Percentiles rank a stretch among this genome's conserved stretches.
Evolutionary conservation across 1,140 invertebrate species (phyloP).

Genomic region (Antheraea pernyi): DNA sequence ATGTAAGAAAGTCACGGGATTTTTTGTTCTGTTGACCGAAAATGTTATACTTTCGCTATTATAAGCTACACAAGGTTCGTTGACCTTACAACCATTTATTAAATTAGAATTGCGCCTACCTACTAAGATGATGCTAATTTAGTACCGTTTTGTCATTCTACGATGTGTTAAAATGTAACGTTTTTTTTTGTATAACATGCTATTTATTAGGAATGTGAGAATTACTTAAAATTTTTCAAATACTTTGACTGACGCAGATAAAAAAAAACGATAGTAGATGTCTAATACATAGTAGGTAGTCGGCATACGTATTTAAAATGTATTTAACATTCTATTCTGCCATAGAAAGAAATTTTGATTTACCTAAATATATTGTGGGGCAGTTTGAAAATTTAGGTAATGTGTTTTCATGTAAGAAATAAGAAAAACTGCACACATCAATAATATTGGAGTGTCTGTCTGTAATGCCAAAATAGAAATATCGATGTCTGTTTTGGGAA

Average conservation of each 20-base stretch:
- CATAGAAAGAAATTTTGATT: too few relatives aligned
- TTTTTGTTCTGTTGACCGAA: conserved; percentile 1
- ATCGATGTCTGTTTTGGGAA: too few relatives aligned
- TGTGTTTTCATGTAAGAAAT: too few relatives aligned
- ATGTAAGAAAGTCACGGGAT: background rate
- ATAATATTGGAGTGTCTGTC: too few relatives aligned
- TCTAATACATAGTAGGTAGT: too few relatives aligned
- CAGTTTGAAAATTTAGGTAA: too few relatives aligned
- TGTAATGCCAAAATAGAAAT: too few relatives aligned
- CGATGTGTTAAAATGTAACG: conserved; percentile 23
- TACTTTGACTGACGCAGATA: background rate
- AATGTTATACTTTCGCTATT: background rate
- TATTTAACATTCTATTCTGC: too few relatives aligned
- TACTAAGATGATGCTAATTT: conserved; percentile 33
- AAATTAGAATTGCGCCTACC: conserved; percentile 13
- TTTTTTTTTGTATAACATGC: conserved; percentile 3
- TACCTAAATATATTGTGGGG: too few relatives aligned
- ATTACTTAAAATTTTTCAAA: background rate
- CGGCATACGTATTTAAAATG: too few relatives aligned
- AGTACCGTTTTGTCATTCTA: conserved; percentile 40
- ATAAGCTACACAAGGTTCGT: conserved; percentile 13
- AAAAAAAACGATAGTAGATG: too few relatives aligned
- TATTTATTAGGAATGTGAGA: background rate
- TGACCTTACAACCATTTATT: conserved; percentile 21
- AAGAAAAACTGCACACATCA: too few relatives aligned